Evolutionary conservation across 2,888 invertebrate species (phyloP), one percentile per base, ranked within the genome.

Genomic region (Lordiphosa andalusiaca): DNA sequence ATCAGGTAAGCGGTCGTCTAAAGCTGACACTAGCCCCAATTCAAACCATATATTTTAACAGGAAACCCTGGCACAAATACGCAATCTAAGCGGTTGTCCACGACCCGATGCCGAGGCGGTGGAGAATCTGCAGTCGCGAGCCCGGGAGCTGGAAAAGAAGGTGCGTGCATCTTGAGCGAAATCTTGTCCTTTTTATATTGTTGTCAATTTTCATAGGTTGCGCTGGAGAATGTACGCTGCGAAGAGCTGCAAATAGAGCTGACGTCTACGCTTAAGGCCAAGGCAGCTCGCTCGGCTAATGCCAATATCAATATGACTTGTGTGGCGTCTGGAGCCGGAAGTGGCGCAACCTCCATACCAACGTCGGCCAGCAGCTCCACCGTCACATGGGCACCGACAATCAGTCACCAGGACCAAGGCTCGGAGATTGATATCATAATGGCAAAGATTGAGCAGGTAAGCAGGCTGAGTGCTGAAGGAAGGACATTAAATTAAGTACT

Each of bases 341-440:
- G 65, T 13, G 64, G 89, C 84, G 70, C 89, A 48, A 65, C 51
- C 30, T 30, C 30, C 38, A 78, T 78, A 40, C 70, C 82, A 52
- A 76, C 75, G 46, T 88, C 85, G 66, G 80, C 86, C 59, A 82
- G 85, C 40, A 86, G 83, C 52, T 85, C 86, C 75, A 89, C 88
- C 69, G 89, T 89, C 78, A 90, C 88, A 75, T 90, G 87, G 90
- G 90, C 86, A 73, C 90, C 84, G 78, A 90, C 75, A 86, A 88
- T 88, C 86, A 91, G 84, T 53, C 85, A 85, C 67, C 91, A 91
- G 83, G 91, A 91, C 88, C 87, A 89, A 75, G 93, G 93, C 68
- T 93, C 94, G 39, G 96, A 97, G 91, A 96, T 97, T 88, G 96
- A 97, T 90, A 93, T 96, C 87, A 96, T 97, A 89, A 96, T 97